These are phyloP conservation scores for Tanypteryx hageni DNA, from an alignment of 2,888 invertebrate species.

Conservation along the genomic window DNA sequence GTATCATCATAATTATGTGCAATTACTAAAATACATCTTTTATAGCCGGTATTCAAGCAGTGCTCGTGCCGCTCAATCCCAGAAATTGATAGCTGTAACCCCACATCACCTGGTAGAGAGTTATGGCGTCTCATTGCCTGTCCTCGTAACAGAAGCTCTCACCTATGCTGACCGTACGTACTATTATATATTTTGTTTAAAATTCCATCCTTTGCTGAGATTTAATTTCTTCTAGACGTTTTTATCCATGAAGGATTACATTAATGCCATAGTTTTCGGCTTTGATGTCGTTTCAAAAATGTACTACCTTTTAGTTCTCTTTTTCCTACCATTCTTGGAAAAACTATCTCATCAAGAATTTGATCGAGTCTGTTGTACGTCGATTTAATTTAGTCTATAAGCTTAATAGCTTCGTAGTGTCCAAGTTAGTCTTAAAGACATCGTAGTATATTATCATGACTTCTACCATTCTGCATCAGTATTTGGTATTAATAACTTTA, in stretches of 20 bases:
- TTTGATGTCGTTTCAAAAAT: neutral
- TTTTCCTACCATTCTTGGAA: too few species aligned
- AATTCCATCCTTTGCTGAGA: neutral
- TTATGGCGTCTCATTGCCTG: constrained; percentile 89
- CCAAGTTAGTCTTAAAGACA: too few species aligned
- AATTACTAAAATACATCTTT: neutral
- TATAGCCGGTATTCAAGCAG: constrained; percentile 77
- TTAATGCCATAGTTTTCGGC: neutral
- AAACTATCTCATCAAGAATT: too few species aligned
- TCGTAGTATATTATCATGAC: too few species aligned
- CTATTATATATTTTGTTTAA: neutral
- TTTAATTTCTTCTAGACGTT: neutral
- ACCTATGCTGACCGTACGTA: constrained; percentile 85
- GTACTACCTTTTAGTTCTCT: neutral
- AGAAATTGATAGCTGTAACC: constrained; percentile 87
- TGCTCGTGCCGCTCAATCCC: constrained; percentile 81
- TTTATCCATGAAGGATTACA: neutral
- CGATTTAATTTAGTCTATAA: too few species aligned
- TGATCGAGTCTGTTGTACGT: too few species aligned
- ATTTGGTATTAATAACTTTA: neutral
- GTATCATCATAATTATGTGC: neutral
- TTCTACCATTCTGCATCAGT: neutral
- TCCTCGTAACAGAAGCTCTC: constrained; percentile 91
- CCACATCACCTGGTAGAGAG: constrained; percentile 85
- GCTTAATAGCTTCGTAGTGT: too few species aligned